Evolutionary conservation across 2,888 invertebrate species (phyloP).

Genomic region (Cremastinae sp.): DNA sequence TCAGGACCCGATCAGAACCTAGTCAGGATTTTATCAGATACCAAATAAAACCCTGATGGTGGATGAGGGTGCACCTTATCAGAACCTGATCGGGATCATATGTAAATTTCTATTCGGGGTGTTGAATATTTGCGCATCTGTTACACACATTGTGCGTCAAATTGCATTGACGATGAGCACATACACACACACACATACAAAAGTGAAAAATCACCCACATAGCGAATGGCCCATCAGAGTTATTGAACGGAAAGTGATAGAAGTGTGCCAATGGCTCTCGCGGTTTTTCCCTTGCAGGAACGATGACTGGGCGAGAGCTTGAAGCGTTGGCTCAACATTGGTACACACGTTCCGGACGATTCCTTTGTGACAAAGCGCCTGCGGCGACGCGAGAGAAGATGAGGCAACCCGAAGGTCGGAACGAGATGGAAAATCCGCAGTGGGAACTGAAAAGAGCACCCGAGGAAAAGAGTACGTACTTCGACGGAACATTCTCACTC

Average conservation of each 20-base stretch:
- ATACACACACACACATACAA: no score
- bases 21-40: no score
- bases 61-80: no score
- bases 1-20: no score
- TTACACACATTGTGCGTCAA: conserved; percentile 20
- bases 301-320: conserved; percentile 21
- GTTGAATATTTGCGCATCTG: no score
- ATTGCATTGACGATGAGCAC: conserved; percentile 33
- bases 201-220: conserved; percentile 46
- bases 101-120: no score
- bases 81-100: no score
- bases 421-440: conserved; percentile 31
- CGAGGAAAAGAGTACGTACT: conserved; percentile 46
- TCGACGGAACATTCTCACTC: conserved; percentile 26
- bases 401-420: conserved; percentile 6
- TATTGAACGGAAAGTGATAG: conserved; percentile 46
- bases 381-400: conserved; percentile 24
- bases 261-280: conserved; percentile 30
- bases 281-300: conserved; percentile 6
- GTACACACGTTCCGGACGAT: conserved; percentile 29
- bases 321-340: conserved; percentile 9
- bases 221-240: conserved; percentile 40
- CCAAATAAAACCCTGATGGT: no score
- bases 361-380: conserved; percentile 54
- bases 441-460: conserved; percentile 56